Evolutionary conservation across 2,113 vertebrate genomes (phyloP).

Genomic region (Oreochromis spilurus): DNA sequence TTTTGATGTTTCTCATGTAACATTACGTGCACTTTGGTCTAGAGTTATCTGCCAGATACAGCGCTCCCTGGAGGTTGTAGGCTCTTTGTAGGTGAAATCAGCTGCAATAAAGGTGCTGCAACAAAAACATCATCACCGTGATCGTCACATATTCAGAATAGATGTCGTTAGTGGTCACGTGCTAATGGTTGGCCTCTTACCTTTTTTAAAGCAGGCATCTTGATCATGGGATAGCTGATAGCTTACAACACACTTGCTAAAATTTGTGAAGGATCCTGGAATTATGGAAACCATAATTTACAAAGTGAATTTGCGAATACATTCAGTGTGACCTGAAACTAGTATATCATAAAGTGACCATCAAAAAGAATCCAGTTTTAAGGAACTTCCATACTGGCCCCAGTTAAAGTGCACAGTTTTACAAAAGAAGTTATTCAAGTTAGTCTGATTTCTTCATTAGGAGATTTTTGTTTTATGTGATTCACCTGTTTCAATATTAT

Average conservation of each 20-base stretch:
- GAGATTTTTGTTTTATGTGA: neutral
- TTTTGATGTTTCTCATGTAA: neutral
- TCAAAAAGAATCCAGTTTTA: neutral
- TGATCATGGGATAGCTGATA: neutral
- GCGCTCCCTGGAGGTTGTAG: neutral
- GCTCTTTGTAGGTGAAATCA: neutral
- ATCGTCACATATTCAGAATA: neutral
- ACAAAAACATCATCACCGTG: neutral
- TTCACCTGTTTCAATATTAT: neutral
- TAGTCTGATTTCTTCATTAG: neutral
- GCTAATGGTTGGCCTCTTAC: neutral
- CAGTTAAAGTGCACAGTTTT: neutral
- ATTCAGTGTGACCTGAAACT: neutral
- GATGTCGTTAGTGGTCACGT: neutral
- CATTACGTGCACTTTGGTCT: neutral
- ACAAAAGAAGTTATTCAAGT: fast-evolving
- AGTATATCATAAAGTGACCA: neutral
- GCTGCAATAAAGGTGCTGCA: neutral
- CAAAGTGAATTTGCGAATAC: fast-evolving
- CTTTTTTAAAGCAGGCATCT: neutral
- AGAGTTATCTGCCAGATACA: neutral
- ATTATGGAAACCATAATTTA: neutral
- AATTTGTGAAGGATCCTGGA: neutral
- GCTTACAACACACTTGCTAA: neutral
- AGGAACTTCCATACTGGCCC: neutral